A percentile compares a stretch with the other conserved stretches of the same genome.
Conservation (phyloP, 2,888 invertebrate species). For the Imbricaverruca yamaguchii region DNA sequence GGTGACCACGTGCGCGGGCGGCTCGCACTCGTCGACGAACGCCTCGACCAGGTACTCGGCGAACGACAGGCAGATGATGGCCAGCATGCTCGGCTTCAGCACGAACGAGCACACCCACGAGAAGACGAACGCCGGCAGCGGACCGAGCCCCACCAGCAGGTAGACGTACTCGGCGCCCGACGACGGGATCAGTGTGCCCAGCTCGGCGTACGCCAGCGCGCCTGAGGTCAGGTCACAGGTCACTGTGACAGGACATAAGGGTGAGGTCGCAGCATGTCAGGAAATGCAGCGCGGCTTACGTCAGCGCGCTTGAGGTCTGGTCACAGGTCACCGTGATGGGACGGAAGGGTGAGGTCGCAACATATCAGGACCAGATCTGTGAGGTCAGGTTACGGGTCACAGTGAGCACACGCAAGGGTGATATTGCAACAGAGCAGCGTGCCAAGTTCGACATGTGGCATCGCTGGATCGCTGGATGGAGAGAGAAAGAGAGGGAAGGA, state of each 20-base stretch:
- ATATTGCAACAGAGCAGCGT: too few species aligned
- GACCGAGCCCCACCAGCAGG: conserved; percentile 90
- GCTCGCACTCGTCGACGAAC: conserved; percentile 76
- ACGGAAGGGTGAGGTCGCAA: too few species aligned
- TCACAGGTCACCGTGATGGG: too few species aligned
- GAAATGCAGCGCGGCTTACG: too few species aligned
- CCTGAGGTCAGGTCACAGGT: conserved; percentile 48
- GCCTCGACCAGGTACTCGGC: conserved; percentile 89
- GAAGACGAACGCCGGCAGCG: conserved; percentile 83
- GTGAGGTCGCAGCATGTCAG: not conserved
- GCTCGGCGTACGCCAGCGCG: conserved; percentile 85
- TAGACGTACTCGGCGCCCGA: conserved; percentile 93
- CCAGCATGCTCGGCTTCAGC: conserved; percentile 87
- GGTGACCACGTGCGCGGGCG: conserved; percentile 73
- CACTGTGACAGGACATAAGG: not conserved
- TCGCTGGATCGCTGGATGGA: too few species aligned
- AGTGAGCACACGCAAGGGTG: too few species aligned
- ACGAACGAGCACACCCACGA: conserved; percentile 90
- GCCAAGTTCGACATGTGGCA: too few species aligned
- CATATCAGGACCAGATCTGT: too few species aligned
- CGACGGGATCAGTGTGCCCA: conserved; percentile 91
- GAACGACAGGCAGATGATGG: conserved; percentile 86
- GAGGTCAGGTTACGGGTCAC: too few species aligned
- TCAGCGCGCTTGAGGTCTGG: too few species aligned
- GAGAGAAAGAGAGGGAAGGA: too few species aligned